Evolutionary conservation across 1,140 invertebrate genomes (phyloP).

Genomic region (Drosophila subobscura): DNA sequence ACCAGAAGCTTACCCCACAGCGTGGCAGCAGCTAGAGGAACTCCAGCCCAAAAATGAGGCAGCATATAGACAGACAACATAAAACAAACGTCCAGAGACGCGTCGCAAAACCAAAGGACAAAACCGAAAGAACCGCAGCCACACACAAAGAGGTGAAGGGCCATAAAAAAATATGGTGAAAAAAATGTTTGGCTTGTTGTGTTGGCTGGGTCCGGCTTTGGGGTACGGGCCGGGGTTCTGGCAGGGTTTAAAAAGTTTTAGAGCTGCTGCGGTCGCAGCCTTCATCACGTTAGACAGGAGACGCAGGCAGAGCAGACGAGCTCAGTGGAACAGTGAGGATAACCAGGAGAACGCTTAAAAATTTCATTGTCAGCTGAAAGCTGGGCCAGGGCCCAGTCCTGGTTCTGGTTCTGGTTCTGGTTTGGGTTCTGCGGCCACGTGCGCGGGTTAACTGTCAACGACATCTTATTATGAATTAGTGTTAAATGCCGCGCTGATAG

Average conservation of each 20-base stretch:
- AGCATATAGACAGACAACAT: slow-evolving; percentile 73
- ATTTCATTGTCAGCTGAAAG: slow-evolving; percentile 68
- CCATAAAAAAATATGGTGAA: slow-evolving; percentile 49
- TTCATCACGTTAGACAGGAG: slow-evolving; percentile 64
- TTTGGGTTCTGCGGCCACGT: slow-evolving; percentile 48
- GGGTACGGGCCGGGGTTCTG: slow-evolving; percentile 10
- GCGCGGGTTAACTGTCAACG: slow-evolving; percentile 78
- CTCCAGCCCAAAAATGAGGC: slow-evolving; percentile 60
- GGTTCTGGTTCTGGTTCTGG: background rate
- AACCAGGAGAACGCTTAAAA: slow-evolving; percentile 53
- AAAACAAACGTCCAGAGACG: slow-evolving; percentile 75
- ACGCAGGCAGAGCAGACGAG: background rate
- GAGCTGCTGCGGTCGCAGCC: slow-evolving; percentile 36
- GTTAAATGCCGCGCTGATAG: slow-evolving; percentile 79
- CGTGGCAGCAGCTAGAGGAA: slow-evolving; percentile 13
- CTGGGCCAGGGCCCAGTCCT: background rate
- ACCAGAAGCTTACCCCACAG: slow-evolving; percentile 3
- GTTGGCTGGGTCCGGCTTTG: too few relatives aligned
- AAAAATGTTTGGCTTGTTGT: slow-evolving; percentile 6
- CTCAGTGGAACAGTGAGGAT: slow-evolving; percentile 19
- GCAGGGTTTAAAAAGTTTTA: slow-evolving; percentile 38
- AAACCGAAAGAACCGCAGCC: slow-evolving; percentile 66
- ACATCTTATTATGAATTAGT: slow-evolving; percentile 83
- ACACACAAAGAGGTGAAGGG: slow-evolving; percentile 41
- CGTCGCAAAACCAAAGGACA: slow-evolving; percentile 68